Percentiles rank a stretch among this genome's conserved stretches.
Conservation (phyloP, 2,797 vertebrate species). For the Nasua narica region DNA sequence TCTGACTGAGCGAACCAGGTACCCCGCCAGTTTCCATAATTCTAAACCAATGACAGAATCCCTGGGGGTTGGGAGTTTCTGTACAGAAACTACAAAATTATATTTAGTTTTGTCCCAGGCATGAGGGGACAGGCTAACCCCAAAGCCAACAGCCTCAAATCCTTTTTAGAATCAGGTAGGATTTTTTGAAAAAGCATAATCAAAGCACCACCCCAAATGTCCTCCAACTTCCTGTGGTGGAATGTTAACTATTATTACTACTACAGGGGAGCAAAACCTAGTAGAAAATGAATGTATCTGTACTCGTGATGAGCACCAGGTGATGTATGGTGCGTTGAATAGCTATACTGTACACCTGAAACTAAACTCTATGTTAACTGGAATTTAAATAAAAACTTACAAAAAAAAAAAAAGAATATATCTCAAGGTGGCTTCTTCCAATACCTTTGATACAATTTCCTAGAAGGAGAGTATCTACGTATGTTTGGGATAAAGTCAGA, state of each 20-base stretch:
- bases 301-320: background rate
- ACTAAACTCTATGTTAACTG: background rate
- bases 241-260: background rate
- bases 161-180: background rate
- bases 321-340: background rate
- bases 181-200: background rate
- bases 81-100: background rate
- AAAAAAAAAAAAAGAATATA: background rate
- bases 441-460: slow-evolving; percentile 18
- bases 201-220: background rate
- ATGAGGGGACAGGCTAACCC: background rate
- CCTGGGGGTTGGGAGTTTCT: background rate
- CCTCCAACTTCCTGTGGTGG: slow-evolving; percentile 3
- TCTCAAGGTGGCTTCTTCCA: background rate
- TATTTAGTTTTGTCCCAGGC: background rate
- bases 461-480: background rate
- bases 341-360: background rate
- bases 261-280: background rate
- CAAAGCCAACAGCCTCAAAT: slow-evolving; percentile 31
- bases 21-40: background rate
- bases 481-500: slow-evolving; percentile 29
- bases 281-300: background rate
- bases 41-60: background rate
- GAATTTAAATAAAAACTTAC: background rate
- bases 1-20: background rate